Evolutionary conservation across 2,797 vertebrate genomes (phyloP), one percentile per base, ranked within the genome.

Genomic region (Fringilla coelebs): DNA sequence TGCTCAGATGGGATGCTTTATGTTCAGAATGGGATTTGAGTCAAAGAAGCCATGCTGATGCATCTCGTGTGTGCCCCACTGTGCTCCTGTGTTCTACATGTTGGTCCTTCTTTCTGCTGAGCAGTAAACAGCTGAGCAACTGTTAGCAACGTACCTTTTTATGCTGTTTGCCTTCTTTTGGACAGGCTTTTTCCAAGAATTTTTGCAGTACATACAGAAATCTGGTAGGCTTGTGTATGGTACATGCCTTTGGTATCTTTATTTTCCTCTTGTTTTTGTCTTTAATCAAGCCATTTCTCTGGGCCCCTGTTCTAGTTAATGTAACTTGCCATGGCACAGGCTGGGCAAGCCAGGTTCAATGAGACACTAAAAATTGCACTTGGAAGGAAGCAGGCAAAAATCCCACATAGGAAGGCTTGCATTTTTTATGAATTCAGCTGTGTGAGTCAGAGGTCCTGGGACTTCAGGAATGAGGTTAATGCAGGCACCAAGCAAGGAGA

Each of bases 401-500:
- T 92, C 88, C 85, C 54, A 41, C 72, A 17, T 19, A 73, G 70
- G 1, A 80, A 74, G 74, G 6, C 46, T 94, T 89, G 38, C 86
- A 74, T 95, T 95, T 96, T 88, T 94, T 54, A 93, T 95, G 88
- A 93, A 92, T 95, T 93, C 80, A 28, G 66, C 32, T 73, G 57
- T 71, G 93, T 70, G 94, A 97, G 61, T 96, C 82, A 84, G 92
- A 96, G 86, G 94, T 87, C 85, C 94, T 58, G 22, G 85, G 84
- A 87, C 94, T 96, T 95, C 94, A 88, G 51, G 79, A 93, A 90
- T 90, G 93, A 96, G 96, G 93, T 94, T 95, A 91, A 91, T 91
- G 90, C 49, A 57, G 46, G 68, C 81, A 46, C 9, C 20, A 87
- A 94, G 72, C 62, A 73, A 68, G 68, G 72, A 11, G 9, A 55